Evolutionary conservation across 2,888 invertebrate species (phyloP), one percentile per base, ranked within the genome.

Genomic region (Molorchus minor): DNA sequence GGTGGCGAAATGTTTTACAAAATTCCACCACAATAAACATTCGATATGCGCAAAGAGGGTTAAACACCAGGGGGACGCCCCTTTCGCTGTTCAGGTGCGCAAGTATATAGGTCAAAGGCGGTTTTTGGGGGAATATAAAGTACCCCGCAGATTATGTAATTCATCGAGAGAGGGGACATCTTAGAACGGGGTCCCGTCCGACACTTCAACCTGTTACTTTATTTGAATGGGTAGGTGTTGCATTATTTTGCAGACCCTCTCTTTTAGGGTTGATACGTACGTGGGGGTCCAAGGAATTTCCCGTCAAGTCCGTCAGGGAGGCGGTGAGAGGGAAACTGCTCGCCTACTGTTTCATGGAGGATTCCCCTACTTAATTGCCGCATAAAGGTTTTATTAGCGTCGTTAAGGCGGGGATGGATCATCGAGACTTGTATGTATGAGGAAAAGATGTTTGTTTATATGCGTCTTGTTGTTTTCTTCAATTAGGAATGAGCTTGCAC

Each of bases 161-260:
- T 58, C 63, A 62, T 57, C 51, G 29, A 30, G 49, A 30, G 49
- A 54, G 66, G 64, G 69, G 65, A 58, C 56, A 58, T 65, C 65
- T 65, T 68, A 57, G 38, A 54, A 60, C 56, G 57, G 58, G 59
- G 62, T 59, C 60, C 53, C 45, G 52, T n/a, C n/a, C 58, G 58
- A 64, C 63, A 61, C 57, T 63, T 61, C 62, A 68, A 69, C 69
- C 69, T 69, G 69, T 69, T 69, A 59, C 63, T 58, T 58, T 62
- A 53, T 68, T 58, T 59, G 57, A 36, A 56, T 49, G 58, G 56
- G 64, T 62, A 62, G 64, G 62, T 64, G 64, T 60, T 36, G 51
- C 41, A 55, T 58, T 63, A 58, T 63, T 63, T 58, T 43, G 54
- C 56, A 41, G 54, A 46, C 64, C 64, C 61, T 56, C 61, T 56